A percentile compares a stretch with the other conserved stretches of the same genome.
Conservation (phyloP, 2,888 invertebrate species). For the Maniola hyperantus region DNA sequence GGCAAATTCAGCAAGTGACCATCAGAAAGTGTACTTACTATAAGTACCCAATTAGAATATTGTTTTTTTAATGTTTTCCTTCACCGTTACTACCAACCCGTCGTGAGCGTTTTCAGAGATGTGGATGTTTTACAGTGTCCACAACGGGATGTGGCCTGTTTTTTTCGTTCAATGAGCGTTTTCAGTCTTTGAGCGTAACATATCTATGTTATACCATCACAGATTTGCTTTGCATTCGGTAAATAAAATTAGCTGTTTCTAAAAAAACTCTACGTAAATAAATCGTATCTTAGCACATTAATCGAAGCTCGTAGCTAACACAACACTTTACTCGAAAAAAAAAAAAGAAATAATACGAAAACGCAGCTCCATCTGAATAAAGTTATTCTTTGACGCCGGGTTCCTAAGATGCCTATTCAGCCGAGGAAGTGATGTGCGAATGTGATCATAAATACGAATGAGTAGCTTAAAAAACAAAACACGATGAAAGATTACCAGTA, state of each 20-base stretch:
- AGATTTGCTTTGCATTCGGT: constrained; percentile 76
- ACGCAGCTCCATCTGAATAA: constrained; percentile 43
- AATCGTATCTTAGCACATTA: constrained; percentile 6
- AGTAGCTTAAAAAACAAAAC: constrained; percentile 17
- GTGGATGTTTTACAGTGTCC: too few species aligned
- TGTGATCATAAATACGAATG: constrained; percentile 1
- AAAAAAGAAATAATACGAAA: background rate
- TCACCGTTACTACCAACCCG: too few species aligned
- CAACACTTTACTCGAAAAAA: background rate
- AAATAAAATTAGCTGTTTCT: constrained; percentile 48
- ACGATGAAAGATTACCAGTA: constrained; percentile 13
- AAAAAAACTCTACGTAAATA: too few species aligned
- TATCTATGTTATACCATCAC: constrained; percentile 77
- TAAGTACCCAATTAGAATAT: too few species aligned
- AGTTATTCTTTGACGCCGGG: constrained; percentile 27
- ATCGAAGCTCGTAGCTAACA: constrained; percentile 14
- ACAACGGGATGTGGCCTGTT: too few species aligned
- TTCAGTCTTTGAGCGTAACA: too few species aligned
- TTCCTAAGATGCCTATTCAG: constrained; percentile 17
- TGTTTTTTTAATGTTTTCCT: too few species aligned
- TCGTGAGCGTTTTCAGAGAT: too few species aligned
- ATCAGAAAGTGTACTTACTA: too few species aligned
- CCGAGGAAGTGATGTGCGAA: constrained; percentile 10
- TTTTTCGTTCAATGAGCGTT: too few species aligned
- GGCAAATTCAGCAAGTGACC: too few species aligned